phyloP scores from a whole-genome alignment of 2,888 invertebrate genomes.

The Minunthozetes semirufus region DNA sequence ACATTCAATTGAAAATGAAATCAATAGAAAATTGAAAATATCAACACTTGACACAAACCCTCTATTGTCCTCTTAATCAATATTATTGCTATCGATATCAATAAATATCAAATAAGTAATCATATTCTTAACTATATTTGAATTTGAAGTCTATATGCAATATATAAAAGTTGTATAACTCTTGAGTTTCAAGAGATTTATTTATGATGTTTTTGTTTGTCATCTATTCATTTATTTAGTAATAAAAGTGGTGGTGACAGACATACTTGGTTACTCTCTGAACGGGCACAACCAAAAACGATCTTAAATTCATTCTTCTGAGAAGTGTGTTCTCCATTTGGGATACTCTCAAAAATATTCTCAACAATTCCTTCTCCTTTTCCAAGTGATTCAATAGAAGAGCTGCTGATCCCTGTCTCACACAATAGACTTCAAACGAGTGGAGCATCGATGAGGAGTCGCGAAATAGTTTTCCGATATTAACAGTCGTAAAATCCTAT shows the following conservation, averaged over 20 bases:
- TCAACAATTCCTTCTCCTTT: constrained; percentile 84
- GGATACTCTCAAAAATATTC: constrained; percentile 88
- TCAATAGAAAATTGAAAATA: too few species aligned
- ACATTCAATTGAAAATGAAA: too few species aligned
- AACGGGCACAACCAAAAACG: constrained; percentile 96
- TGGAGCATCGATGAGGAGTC: constrained; percentile 82
- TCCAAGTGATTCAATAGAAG: constrained; percentile 78
- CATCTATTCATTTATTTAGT: too few species aligned
- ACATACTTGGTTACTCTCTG: constrained; percentile 81
- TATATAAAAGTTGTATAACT: too few species aligned
- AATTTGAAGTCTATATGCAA: too few species aligned
- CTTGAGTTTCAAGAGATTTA: too few species aligned
- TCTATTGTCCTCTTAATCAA: too few species aligned
- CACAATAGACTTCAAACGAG: constrained; percentile 90
- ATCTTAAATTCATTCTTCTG: constrained; percentile 89
- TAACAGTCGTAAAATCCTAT: constrained; percentile 71
- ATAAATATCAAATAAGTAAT: too few species aligned
- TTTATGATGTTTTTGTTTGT: too few species aligned
- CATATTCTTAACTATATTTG: neutral
- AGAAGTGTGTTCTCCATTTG: constrained; percentile 92
- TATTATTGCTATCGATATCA: too few species aligned
- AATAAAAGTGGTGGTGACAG: neutral
- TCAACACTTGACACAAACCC: too few species aligned
- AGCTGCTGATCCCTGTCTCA: constrained; percentile 80
- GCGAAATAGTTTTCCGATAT: constrained; percentile 80